Conservation (phyloP, 2,113 vertebrate species). For the Myotis brandtii region DNA sequence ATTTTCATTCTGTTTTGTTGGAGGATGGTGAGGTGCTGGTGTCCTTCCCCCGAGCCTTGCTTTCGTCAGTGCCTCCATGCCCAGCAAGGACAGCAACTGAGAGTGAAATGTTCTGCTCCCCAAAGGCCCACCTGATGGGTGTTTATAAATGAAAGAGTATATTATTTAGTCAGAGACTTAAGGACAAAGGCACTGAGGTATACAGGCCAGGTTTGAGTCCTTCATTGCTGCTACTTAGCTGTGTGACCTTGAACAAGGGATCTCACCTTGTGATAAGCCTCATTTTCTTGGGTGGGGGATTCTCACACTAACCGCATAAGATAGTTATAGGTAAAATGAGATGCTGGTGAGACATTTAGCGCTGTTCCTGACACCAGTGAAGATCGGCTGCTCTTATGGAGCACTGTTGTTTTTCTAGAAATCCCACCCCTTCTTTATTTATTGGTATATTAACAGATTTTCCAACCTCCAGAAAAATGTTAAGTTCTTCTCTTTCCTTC, state of each 20-base stretch:
- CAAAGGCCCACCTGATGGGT: not conserved
- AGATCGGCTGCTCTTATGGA: not conserved
- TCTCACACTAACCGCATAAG: fast-evolving
- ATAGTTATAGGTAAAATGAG: not conserved
- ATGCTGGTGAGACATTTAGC: no score
- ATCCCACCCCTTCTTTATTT: not conserved
- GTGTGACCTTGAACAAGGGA: not conserved
- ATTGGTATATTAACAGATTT: not conserved
- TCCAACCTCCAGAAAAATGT: not conserved
- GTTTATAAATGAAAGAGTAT: not conserved
- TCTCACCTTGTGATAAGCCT: not conserved
- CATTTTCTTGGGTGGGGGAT: not conserved
- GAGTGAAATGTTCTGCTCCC: not conserved
- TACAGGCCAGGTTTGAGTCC: not conserved
- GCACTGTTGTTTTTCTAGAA: not conserved
- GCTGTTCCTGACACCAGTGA: not conserved
- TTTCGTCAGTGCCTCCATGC: fast-evolving
- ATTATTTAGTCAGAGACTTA: not conserved
- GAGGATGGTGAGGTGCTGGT: fast-evolving
- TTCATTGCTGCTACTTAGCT: not conserved
- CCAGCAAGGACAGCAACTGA: not conserved
- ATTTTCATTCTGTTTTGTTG: not conserved
- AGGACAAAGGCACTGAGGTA: not conserved
- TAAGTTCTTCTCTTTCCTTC: not conserved
- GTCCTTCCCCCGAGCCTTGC: fast-evolving